phyloP scores from a whole-genome alignment of 2,888 invertebrate genomes.

The Diarsia brunnea region DNA sequence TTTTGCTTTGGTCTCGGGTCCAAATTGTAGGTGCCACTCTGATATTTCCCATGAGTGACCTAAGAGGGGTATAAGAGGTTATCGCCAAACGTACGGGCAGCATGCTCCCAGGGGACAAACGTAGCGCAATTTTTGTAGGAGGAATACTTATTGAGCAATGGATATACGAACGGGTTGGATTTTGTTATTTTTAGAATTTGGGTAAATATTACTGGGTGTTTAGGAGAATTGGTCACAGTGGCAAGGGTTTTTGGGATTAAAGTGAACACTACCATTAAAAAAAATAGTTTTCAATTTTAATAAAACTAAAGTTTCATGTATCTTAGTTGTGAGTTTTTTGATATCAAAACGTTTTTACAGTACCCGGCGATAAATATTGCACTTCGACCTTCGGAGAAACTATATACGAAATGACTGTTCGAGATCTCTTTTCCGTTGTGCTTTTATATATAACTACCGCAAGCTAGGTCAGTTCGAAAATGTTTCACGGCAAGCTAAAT shows the following conservation, averaged over 20 bases:
- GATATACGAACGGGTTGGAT: background rate
- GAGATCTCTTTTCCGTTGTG: too few relatives aligned
- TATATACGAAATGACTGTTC: too few relatives aligned
- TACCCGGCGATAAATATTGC: too few relatives aligned
- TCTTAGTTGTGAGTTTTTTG: too few relatives aligned
- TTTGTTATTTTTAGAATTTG: background rate
- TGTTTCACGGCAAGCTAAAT: too few relatives aligned
- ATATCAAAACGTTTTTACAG: background rate
- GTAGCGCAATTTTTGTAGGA: conserved; percentile 26
- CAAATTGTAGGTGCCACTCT: conserved; percentile 51
- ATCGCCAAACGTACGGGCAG: conserved; percentile 20
- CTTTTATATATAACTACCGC: too few relatives aligned
- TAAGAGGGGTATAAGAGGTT: conserved; percentile 47
- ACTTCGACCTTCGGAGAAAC: too few relatives aligned
- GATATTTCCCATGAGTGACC: conserved; percentile 53
- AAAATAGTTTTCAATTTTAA: background rate
- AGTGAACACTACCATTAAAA: background rate
- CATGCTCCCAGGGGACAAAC: conserved; percentile 16
- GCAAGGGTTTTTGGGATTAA: background rate
- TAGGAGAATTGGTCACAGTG: background rate
- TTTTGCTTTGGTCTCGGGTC: conserved; percentile 7
- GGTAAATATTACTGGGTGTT: background rate
- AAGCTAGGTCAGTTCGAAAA: too few relatives aligned
- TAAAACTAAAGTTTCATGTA: background rate
- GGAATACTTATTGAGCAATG: conserved; percentile 23